Conservation (phyloP, 2,113 vertebrate species). For the Odontophorus gujanensis region DNA sequence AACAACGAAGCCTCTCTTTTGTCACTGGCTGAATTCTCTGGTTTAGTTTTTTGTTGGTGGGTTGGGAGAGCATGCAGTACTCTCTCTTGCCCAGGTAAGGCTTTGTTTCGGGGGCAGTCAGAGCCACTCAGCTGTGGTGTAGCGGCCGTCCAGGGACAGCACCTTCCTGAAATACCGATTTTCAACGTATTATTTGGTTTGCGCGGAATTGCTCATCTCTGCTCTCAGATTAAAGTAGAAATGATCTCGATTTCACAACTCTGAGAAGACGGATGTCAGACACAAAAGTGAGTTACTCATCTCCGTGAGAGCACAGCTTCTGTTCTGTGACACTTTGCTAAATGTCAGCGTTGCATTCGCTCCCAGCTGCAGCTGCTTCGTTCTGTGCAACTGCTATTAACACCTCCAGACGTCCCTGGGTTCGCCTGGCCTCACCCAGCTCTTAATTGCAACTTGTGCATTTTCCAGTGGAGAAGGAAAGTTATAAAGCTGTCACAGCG, state of each 20-base stretch:
- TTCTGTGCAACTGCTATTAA: not conserved
- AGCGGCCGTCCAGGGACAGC: not conserved
- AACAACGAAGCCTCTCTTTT: not conserved
- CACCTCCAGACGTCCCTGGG: constrained; percentile 2
- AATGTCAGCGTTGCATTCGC: not conserved
- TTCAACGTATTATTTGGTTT: not conserved
- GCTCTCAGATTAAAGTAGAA: not conserved
- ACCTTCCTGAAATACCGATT: not conserved
- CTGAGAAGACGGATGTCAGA: not conserved
- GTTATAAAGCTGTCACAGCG: not conserved
- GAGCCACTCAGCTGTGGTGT: fast-evolving
- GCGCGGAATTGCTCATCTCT: constrained; percentile 13
- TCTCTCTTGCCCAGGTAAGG: not conserved
- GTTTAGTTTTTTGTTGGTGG: not conserved
- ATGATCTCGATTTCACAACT: not conserved
- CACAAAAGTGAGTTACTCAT: constrained; percentile 4
- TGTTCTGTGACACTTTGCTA: not conserved
- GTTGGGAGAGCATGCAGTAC: not conserved
- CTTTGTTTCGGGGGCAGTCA: fast-evolving
- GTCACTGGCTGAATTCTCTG: not conserved
- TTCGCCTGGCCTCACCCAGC: constrained; percentile 52
- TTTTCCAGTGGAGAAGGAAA: not conserved
- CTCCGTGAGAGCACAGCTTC: not conserved
- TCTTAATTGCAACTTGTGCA: constrained; percentile 11
- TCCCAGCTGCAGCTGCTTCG: not conserved